Percentiles rank a stretch among this genome's conserved stretches.
Evolutionary conservation across 92 coral and sea anemone genomes (phyloP).

Genomic region (Pocillopora grandis): DNA sequence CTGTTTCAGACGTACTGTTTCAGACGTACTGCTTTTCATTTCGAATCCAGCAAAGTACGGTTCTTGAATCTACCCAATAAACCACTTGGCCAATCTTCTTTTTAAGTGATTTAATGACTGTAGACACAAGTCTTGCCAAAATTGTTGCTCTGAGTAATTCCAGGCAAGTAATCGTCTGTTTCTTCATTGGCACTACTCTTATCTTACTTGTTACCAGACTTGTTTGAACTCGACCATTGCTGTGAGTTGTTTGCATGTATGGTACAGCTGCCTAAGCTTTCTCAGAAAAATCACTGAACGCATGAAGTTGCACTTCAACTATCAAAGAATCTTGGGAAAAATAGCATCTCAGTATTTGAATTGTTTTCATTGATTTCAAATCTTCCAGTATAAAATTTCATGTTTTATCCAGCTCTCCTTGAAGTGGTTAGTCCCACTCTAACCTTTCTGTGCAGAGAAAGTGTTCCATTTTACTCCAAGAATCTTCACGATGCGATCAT

Average conservation of each 20-base stretch:
- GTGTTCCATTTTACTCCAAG: constrained; percentile 51
- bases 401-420: constrained; percentile 33
- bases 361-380: constrained; percentile 26
- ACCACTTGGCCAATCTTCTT: constrained; percentile 18
- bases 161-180: constrained; percentile 47
- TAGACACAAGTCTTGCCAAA: constrained; percentile 44
- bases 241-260: constrained; percentile 31
- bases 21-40: constrained; percentile 31
- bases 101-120: constrained; percentile 33
- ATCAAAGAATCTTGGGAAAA: constrained; percentile 27
- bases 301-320: constrained; percentile 43
- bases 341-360: constrained; percentile 63
- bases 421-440: constrained; percentile 66
- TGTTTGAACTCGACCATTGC: constrained; percentile 26
- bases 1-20: constrained; percentile 39
- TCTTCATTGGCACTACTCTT: constrained; percentile 42
- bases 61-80: constrained; percentile 54
- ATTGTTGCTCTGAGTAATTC: constrained; percentile 44
- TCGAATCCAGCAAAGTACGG: constrained; percentile 51
- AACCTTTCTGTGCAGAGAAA: constrained; percentile 51
- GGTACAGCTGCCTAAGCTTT: constrained; percentile 54
- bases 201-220: constrained; percentile 30
- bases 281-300: constrained; percentile 55
- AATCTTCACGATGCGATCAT: constrained; percentile 36
- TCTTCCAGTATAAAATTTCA: constrained; percentile 48